A percentile compares a stretch with the other conserved stretches of the same genome.
These are phyloP conservation scores for Siphamia tubifer DNA, from an alignment of 2,113 vertebrate species.

Conservation along the genomic window DNA sequence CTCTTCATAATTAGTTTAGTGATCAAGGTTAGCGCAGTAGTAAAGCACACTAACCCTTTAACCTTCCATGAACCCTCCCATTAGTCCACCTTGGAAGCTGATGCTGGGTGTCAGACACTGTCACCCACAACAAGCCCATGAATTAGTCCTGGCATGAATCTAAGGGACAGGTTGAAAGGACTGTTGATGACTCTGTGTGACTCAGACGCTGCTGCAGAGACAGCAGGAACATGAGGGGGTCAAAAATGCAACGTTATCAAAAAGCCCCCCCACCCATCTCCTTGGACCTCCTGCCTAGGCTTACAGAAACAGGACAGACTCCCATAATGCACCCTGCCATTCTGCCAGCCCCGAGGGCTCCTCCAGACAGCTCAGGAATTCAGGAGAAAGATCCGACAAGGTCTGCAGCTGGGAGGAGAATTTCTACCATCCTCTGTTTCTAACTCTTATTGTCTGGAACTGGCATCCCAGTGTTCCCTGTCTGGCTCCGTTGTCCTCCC, in stretches of 20 bases:
- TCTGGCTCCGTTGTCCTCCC: constrained; percentile 82
- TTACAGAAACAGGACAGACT: constrained; percentile 79
- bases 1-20: constrained; percentile 80
- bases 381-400: constrained; percentile 78
- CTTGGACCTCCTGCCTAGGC: constrained; percentile 68
- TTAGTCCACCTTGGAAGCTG: constrained; percentile 62
- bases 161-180: constrained; percentile 60
- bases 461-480: constrained; percentile 77
- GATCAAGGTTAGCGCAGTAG: constrained; percentile 75
- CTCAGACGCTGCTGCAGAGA: constrained; percentile 74
- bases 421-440: constrained; percentile 80
- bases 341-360: constrained; percentile 74
- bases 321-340: constrained; percentile 75
- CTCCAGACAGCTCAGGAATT: constrained; percentile 82
- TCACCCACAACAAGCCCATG: constrained; percentile 77
- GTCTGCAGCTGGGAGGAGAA: constrained; percentile 83
- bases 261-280: constrained; percentile 48
- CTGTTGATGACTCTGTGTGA: constrained; percentile 36
- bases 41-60: constrained; percentile 79
- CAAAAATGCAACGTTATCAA: constrained; percentile 73
- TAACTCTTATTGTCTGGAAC: constrained; percentile 72
- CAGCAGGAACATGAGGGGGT: constrained; percentile 68
- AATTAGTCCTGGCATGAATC: constrained; percentile 83
- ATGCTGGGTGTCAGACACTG: constrained; percentile 60
- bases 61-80: constrained; percentile 77